Evolutionary conservation across 2,888 invertebrate genomes (phyloP).

Genomic region (Heliconius aoede): DNA sequence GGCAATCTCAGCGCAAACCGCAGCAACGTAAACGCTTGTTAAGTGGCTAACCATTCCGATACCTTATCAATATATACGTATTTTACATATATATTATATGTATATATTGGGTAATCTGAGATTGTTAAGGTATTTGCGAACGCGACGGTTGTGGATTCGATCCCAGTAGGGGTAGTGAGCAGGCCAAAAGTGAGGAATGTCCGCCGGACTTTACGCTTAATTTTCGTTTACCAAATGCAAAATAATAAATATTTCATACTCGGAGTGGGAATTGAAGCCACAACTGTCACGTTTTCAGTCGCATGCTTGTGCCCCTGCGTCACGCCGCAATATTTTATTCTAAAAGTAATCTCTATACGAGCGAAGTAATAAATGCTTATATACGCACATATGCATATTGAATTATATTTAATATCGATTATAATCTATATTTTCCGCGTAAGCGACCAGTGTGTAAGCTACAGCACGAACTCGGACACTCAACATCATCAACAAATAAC

Average conservation of each 20-base stretch:
- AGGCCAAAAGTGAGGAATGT: no score
- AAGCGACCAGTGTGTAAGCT: not conserved
- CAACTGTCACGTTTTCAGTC: not conserved
- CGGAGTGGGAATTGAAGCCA: not conserved
- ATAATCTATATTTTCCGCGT: not conserved
- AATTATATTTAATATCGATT: not conserved
- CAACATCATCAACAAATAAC: not conserved
- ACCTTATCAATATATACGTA: not conserved
- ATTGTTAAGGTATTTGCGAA: not conserved
- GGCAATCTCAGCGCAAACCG: constrained; percentile 45
- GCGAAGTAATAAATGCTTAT: no score
- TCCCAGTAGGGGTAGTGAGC: no score
- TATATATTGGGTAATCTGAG: no score
- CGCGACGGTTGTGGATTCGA: not conserved
- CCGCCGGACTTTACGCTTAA: no score
- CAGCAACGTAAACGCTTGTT: constrained; percentile 19
- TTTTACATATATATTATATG: not conserved
- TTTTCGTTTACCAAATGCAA: no score
- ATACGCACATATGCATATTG: not conserved
- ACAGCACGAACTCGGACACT: not conserved
- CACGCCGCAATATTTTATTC: not conserved
- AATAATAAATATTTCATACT: not conserved
- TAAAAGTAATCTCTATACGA: not conserved
- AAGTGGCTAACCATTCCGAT: constrained; percentile 17
- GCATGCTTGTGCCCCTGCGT: not conserved